These are phyloP conservation scores for Caenorhabditis sp. DNA, from an alignment of 2,888 invertebrate genomes.

Conservation along the genomic window DNA sequence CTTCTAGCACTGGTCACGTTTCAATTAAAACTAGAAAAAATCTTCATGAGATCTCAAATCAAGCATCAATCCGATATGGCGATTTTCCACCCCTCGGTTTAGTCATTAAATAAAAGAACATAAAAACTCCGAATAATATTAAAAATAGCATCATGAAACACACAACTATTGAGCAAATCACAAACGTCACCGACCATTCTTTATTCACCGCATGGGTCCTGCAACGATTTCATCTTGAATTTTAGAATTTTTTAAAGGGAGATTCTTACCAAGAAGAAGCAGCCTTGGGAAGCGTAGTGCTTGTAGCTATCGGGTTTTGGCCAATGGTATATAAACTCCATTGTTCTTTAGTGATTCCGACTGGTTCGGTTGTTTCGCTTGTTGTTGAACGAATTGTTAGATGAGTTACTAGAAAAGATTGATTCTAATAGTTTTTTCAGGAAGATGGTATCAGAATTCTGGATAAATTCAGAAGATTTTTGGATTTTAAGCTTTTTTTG, in stretches of 20 bases:
- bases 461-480: not conserved
- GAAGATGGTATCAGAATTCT: not conserved
- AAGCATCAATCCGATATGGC: conserved; percentile 34
- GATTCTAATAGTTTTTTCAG: not conserved
- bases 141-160: conserved; percentile 41
- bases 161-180: conserved; percentile 38
- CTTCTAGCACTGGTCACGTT: too few species aligned
- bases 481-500: too few species aligned
- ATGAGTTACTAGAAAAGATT: not conserved
- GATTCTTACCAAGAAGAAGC: conserved; percentile 12
- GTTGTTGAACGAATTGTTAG: not conserved
- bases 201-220: conserved; percentile 46
- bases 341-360: conserved; percentile 1
- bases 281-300: conserved; percentile 19
- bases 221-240: not conserved
- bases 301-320: conserved; percentile 17
- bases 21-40: not conserved
- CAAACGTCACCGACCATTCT: conserved; percentile 43
- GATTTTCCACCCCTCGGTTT: conserved; percentile 37
- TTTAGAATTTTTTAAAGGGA: not conserved
- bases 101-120: conserved; percentile 39
- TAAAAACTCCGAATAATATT: conserved; percentile 42
- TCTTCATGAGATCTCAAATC: not conserved
- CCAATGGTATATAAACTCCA: conserved; percentile 35
- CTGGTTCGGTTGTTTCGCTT: not conserved